Base-by-base conservation (phyloP, 2,888 invertebrate genomes). In the Diaprepes abbreviatus region DNA sequence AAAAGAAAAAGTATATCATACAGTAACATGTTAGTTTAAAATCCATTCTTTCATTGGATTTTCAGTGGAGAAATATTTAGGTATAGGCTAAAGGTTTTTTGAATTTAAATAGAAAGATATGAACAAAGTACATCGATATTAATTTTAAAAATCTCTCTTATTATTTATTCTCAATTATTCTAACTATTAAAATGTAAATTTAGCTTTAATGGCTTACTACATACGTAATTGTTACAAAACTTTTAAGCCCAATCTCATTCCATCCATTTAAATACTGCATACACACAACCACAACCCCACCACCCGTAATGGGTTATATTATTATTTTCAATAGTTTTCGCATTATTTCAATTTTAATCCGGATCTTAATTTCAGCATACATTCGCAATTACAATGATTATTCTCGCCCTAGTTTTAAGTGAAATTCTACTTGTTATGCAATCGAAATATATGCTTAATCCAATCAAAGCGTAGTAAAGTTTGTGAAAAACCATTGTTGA, bases 321-420 rank as follows among this genome's bases (percentile, higher is more conserved):
- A 35, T 35, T 57, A 65, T 65, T 55, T 40, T 65, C 43, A 33
- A 64, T 64, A 64, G 64, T 54, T 64, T 64, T 54, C 64, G 12
- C 64, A 55, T 55, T 55, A 55, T 55, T 64, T 43, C 43, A 16
- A 38, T 19, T 64, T 14, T 54, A 55, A 64, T 64, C 14, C 38
- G 9, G 3, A 4, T 45, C 33, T 54, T 54, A 54, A 31, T 33
- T 33, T 35, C 31, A 31, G 33, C 35, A 28, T 35, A 54, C 54
- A 35, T 35, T 31, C 17, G 35, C 35, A 54, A 16, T n/a, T 33
- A 33, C 31, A 17, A 54, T 17, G 54, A 14, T 54, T 35, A 54
- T 35, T 16, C n/a, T 9, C 21, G 31, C 19, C 31, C 31, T 12
- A 33, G 50, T 45, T 45, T n/a, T 45, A 21, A 45, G 21, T 45